Evolutionary conservation across 2,113 vertebrate species (phyloP), one percentile per base, ranked within the genome.

Genomic region (Vanacampus margaritifer): DNA sequence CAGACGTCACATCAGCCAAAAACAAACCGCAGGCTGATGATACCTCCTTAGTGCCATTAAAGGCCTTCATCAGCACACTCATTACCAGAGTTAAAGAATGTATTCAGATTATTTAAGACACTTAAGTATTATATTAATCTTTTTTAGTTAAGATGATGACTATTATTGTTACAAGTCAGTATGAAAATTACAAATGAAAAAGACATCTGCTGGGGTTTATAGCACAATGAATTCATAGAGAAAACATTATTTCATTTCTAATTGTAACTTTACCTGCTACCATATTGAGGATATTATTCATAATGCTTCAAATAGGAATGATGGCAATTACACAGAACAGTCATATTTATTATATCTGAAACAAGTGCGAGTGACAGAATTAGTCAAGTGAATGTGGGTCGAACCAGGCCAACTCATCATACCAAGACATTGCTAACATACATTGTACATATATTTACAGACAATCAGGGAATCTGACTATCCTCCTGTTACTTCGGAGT

Each of bases 41-140:
- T 83, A 84, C 77, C 80, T 86, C 74, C 17, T 84, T 77, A 68
- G 86, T 82, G 86, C 84, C 86, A 86, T 83, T 77, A 57, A 82
- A 72, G 79, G 84, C 85, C 85, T 87, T 87, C 83, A 80, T 86
- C 83, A 80, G 75, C 76, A 86, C 74, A 82, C 71, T 80, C 78
- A 82, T 75, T 68, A 74, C 64, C 72, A 79, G 67, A 71, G 68
- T 69, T 78, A 41, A 80, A 84, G 67, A 80, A 87, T 78, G 72
- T 79, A 81, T 84, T 82, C 76, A 79, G 73, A 84, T 62, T 5
- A 82, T 24, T 75, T 83, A 66, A 79, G 37, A 83, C 54, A 72
- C 68, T 57, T 16, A 61, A 74, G 69, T 87, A 87, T 82, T 77
- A 79, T 83, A 85, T 74, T 48, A 74, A 73, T 77, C 68, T 85